These are phyloP conservation scores for Pseudococcus viburni DNA, from an alignment of 2,888 invertebrate genomes.

Conservation along the genomic window DNA sequence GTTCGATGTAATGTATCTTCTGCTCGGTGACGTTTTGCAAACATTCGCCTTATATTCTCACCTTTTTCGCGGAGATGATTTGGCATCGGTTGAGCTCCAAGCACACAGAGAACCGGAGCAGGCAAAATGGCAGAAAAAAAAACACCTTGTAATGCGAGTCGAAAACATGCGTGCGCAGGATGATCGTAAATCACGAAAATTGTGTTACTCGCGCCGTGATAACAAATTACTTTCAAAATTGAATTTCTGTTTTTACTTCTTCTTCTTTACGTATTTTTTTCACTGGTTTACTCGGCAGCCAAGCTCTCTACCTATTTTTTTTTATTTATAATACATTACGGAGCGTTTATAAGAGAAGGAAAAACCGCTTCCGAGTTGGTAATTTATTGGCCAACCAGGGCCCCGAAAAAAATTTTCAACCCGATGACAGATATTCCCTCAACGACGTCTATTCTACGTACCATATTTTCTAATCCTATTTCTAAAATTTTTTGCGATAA, in stretches of 20 bases:
- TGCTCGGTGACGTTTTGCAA: conserved; percentile 39
- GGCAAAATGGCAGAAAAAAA: background rate
- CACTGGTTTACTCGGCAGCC: background rate
- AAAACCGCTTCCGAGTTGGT: conserved; percentile 19
- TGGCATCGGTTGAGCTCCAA: conserved; percentile 3
- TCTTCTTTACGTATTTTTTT: background rate
- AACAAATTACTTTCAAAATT: conserved; percentile 52
- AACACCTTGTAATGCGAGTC: conserved; percentile 5
- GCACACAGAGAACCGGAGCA: background rate
- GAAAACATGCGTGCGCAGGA: conserved; percentile 37
- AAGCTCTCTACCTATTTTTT: background rate
- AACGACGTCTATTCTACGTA: background rate
- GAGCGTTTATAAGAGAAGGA: conserved; percentile 4
- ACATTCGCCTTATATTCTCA: conserved; percentile 37
- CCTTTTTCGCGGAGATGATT: conserved; percentile 14
- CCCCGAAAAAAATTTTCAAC: background rate
- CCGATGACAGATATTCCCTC: background rate
- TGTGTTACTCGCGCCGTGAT: conserved; percentile 45
- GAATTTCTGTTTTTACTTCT: conserved; percentile 24
- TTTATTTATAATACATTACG: background rate
- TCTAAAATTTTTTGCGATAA: background rate
- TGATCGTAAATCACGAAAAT: conserved; percentile 52
- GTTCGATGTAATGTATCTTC: conserved; percentile 51
- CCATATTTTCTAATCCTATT: conserved; percentile 7
- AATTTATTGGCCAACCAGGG: background rate